Evolutionary conservation across 2,113 vertebrate genomes (phyloP), one percentile per base, ranked within the genome.

Genomic region (Cynopterus brachyotis): DNA sequence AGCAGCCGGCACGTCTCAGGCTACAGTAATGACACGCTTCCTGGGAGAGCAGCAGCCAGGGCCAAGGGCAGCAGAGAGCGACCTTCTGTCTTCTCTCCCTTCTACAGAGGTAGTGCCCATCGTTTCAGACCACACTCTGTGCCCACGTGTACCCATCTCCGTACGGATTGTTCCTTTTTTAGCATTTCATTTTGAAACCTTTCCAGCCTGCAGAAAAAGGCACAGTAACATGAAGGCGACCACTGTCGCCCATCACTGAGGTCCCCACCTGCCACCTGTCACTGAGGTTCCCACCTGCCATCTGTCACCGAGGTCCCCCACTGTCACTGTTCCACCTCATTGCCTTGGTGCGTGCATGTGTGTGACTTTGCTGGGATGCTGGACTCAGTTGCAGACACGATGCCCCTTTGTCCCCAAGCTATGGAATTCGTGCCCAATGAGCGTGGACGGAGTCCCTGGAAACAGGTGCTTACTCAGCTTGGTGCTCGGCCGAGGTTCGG

Each of bases 261-360:
- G 24, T 26, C n/a, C n/a, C n/a, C n/a, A n/a, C n/a, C 42, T 3
- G 0, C 6, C 8, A 15, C 47, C 19, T 26, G 2, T 9, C 19
- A 11, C 78, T 20, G 32, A 30, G 62, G 24, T 26, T n/a, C n/a
- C n/a, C n/a, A n/a, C n/a, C n/a, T n/a, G n/a, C n/a, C n/a, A n/a
- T n/a, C n/a, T n/a, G n/a, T n/a, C 50, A 16, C 50, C 50, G 15
- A 50, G 50, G 50, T 35, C 26, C 5, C 28, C 42, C 40, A 13
- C 42, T 20, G 32, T 22, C 15, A 1, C 4, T 8, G 0, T 19
- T 22, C n/a, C 9, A 8, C 80, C 11, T 32, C 16, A 2, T 28
- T 13, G n/a, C 10, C 1, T 24, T 42, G 9, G n/a, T 5, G 47
- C 30, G 37, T 10, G 16, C 11, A 16, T 2, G 42, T 3, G 87